Evolutionary conservation across 2,113 vertebrate species (phyloP), one percentile per base, ranked within the genome.

Genomic region (Ammodytes marinus): DNA sequence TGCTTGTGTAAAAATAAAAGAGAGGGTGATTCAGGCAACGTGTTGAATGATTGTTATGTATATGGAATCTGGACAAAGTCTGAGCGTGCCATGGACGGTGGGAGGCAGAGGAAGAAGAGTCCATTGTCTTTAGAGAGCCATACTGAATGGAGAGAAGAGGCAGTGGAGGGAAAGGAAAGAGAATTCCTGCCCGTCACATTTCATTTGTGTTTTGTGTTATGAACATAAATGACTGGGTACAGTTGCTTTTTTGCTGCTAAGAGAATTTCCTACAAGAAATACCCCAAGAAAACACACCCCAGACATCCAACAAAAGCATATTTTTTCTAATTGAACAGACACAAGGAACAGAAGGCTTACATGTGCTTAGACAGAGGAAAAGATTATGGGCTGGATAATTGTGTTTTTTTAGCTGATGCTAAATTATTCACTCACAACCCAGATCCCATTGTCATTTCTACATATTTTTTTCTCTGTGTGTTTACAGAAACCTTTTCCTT

Each of bases 1-100:
- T n/a, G 49, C 69, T 88, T 84, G 82, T 86, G 72, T 74, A 63
- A 70, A 85, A 27, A 27, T 27, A 27, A 27, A 80, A 83, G 54
- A 83, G 40, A 45, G 74, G 61, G 40, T 49, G 73, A 85, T 83
- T 85, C 72, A 73, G 58, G 74, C 74, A 68, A 47, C 2, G n/a
- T 72, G 84, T 83, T 83, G 90, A 91, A 88, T 85, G 77, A 37
- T 84, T 86, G 55, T 79, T 69, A 79, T 86, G 74, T 70, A 69
- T 27, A 76, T 85, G 76, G 79, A 86, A 82, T 85, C 43, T 60
- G 82, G 59, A 85, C 77, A 77, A 61, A 79, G 79, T 67, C 45
- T 60, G 61, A 83, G 88, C 50, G 47, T 73, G 75, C 69, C 67
- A 73, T 10, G n/a, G 60, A 67, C 70, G 57, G 89, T 82, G 87